Percentiles rank a stretch among this genome's conserved stretches.
These are phyloP conservation scores for Notodonta ziczac DNA, from an alignment of 2,888 invertebrate species.

Conservation along the genomic window DNA sequence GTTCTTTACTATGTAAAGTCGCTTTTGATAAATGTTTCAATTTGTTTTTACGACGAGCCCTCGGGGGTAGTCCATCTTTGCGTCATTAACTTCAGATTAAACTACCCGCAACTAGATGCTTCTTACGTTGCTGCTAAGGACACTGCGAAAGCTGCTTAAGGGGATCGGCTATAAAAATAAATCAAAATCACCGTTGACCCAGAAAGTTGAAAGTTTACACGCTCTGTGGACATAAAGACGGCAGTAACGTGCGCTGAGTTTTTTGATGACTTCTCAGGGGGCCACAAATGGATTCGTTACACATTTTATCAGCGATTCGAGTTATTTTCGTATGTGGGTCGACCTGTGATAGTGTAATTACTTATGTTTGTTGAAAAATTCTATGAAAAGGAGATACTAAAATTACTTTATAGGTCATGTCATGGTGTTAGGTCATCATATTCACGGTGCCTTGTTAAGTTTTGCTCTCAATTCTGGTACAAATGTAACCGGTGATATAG, in stretches of 20 bases:
- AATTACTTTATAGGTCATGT: too few relatives aligned
- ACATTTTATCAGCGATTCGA: neutral
- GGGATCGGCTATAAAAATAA: conserved; percentile 21
- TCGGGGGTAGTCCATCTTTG: neutral
- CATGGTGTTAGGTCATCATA: too few relatives aligned
- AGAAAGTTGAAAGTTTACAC: conserved; percentile 27
- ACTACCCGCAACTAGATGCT: neutral
- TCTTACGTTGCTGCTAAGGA: neutral
- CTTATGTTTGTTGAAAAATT: neutral
- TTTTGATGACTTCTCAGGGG: conserved; percentile 11
- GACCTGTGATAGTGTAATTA: neutral
- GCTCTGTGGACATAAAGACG: conserved; percentile 18
- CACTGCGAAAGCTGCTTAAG: conserved; percentile 8
- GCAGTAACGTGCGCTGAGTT: conserved; percentile 12
- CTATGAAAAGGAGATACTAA: too few relatives aligned
- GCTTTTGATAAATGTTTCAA: neutral
- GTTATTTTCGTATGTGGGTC: conserved; percentile 4
- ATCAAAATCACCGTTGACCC: conserved; percentile 33
- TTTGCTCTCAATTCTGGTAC: too few relatives aligned
- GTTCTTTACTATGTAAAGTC: neutral
- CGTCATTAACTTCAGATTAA: conserved; percentile 3
- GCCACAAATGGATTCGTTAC: conserved; percentile 11
- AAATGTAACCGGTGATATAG: too few relatives aligned
- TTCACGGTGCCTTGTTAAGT: too few relatives aligned
- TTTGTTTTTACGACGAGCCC: neutral